Conservation (phyloP, 35 echinoderm and acorn worm genomes). For the Acanthaster planci region DNA sequence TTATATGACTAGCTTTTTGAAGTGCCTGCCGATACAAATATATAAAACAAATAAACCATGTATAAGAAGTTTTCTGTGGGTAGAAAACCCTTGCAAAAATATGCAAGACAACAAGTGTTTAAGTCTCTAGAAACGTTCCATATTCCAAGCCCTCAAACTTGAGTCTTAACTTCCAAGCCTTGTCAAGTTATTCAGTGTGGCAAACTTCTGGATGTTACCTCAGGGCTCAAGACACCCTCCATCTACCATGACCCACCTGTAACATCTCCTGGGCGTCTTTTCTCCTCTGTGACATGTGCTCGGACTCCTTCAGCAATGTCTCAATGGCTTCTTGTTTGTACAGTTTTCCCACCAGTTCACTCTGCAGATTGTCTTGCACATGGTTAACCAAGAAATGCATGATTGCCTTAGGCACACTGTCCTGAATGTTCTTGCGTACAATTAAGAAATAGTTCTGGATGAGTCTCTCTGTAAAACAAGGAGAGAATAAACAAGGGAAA, state of each 20-base stretch:
- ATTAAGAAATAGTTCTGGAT: constrained; percentile 96
- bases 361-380: constrained; percentile 89
- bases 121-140: neutral
- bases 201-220: too few relatives aligned
- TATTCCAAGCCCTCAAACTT: neutral
- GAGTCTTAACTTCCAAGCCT: neutral
- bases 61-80: neutral
- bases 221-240: constrained; percentile 12
- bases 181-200: too few relatives aligned
- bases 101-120: neutral
- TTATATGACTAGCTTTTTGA: constrained; percentile 85
- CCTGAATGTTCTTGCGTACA: constrained; percentile 98
- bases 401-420: constrained; percentile 97
- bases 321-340: constrained; percentile 90
- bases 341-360: constrained; percentile 87
- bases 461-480: constrained; percentile 69
- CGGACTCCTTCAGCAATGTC: constrained; percentile 84
- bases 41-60: neutral
- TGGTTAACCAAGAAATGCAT: constrained; percentile 99
- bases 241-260: constrained; percentile 33
- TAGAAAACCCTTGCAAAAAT: neutral
- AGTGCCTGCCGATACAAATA: constrained; percentile 72
- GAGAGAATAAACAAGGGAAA: neutral
- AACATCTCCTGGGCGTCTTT: constrained; percentile 99
- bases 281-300: constrained; percentile 92